Evolutionary conservation across 2,888 invertebrate genomes (phyloP).

Genomic region (Amphipoea lucens): DNA sequence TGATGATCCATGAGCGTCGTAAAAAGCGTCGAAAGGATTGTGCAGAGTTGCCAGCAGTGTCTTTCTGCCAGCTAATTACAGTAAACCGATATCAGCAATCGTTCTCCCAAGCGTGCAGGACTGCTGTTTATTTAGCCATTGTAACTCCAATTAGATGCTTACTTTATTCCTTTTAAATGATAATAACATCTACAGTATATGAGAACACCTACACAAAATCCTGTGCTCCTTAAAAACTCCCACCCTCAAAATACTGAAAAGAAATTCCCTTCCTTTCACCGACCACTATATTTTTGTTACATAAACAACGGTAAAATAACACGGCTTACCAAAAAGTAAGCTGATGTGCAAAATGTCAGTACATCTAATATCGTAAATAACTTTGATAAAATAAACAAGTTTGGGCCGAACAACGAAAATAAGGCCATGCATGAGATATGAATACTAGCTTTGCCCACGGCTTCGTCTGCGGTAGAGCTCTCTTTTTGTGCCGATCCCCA

Average conservation of each 20-base stretch:
- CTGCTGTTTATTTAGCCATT: background rate
- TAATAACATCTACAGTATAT: background rate
- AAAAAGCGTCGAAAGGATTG: background rate
- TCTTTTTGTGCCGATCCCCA: background rate
- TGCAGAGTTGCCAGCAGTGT: too few species aligned
- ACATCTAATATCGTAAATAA: constrained; percentile 32
- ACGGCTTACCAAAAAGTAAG: constrained; percentile 1
- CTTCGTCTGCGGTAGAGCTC: background rate
- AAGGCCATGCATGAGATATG: background rate
- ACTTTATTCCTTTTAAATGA: background rate
- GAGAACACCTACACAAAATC: background rate
- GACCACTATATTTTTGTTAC: background rate
- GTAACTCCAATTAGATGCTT: background rate
- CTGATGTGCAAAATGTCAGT: constrained; percentile 3
- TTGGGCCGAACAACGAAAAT: background rate
- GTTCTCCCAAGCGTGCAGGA: background rate
- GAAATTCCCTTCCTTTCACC: background rate
- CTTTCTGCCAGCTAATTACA: background rate
- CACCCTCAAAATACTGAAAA: background rate
- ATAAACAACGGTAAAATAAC: constrained; percentile 11
- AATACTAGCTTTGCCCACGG: background rate
- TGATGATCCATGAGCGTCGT: background rate
- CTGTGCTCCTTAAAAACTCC: background rate
- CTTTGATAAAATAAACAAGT: constrained; percentile 34
- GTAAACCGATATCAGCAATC: background rate